Conservation (phyloP, 1,140 invertebrate genomes). For the Nautilus pompilius region DNA sequence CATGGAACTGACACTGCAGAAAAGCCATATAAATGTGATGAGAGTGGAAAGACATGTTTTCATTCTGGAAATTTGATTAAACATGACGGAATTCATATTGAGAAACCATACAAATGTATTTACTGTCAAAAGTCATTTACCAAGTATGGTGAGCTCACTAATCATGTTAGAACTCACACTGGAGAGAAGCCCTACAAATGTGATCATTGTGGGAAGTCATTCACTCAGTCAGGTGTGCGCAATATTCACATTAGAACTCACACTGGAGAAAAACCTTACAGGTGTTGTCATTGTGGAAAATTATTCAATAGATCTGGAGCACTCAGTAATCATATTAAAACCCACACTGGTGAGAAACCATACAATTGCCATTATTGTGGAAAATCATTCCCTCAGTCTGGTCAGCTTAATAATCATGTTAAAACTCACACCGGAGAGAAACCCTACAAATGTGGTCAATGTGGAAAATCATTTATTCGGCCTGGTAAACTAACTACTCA, state of each 20-base stretch:
- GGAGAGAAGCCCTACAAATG: slow-evolving; percentile 70
- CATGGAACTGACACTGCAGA: too few species aligned
- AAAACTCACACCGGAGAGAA: slow-evolving; percentile 75
- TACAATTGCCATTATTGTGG: slow-evolving; percentile 85
- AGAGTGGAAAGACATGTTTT: too few species aligned
- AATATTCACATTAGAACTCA: slow-evolving; percentile 65
- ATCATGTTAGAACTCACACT: slow-evolving; percentile 80
- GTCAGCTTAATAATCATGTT: not conserved
- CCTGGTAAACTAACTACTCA: slow-evolving; percentile 73
- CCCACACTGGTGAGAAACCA: slow-evolving; percentile 53
- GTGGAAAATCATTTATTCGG: slow-evolving; percentile 82
- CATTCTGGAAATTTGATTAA: too few species aligned
- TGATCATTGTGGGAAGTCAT: slow-evolving; percentile 17
- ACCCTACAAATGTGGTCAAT: slow-evolving; percentile 86
- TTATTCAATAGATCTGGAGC: slow-evolving; percentile 87
- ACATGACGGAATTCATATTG: too few species aligned
- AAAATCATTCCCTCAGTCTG: slow-evolving; percentile 63
- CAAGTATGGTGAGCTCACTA: slow-evolving; percentile 86
- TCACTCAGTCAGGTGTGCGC: not conserved
- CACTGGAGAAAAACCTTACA: slow-evolving; percentile 61
- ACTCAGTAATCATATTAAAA: slow-evolving; percentile 71
- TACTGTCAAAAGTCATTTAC: slow-evolving; percentile 70
- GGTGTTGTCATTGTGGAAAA: slow-evolving; percentile 68
- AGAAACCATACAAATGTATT: slow-evolving; percentile 49
- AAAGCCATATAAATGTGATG: too few species aligned